Conservation (phyloP, 2,797 vertebrate species). For the Champsocephalus esox region DNA sequence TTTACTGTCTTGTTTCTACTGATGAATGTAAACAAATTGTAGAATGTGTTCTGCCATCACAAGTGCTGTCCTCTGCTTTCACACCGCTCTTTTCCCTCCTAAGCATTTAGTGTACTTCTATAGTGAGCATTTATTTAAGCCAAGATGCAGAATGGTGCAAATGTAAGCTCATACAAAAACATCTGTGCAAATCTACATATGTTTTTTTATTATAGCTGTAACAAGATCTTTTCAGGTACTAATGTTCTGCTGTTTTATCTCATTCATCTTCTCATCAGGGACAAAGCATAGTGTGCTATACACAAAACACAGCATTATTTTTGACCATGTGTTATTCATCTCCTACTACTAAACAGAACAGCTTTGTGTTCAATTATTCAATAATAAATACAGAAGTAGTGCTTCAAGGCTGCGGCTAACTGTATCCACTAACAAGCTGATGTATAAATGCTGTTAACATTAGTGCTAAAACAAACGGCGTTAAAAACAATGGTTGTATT, state of each 20-base stretch:
- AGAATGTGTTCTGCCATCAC: slow-evolving; percentile 65
- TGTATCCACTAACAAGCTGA: neutral
- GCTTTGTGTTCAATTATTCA: slow-evolving; percentile 1
- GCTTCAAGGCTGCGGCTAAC: neutral
- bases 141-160: slow-evolving; percentile 28
- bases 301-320: neutral
- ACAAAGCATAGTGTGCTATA: neutral
- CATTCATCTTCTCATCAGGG: slow-evolving; percentile 12
- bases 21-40: slow-evolving; percentile 66
- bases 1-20: slow-evolving; percentile 49
- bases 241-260: neutral
- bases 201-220: slow-evolving; percentile 23
- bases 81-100: neutral
- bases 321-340: neutral
- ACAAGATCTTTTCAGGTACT: slow-evolving; percentile 31
- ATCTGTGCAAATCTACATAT: neutral
- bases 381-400: neutral
- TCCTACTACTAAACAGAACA: neutral
- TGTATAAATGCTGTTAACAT: neutral
- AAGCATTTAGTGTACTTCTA: slow-evolving; percentile 29
- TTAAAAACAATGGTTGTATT: neutral
- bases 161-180: neutral
- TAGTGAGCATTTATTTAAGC: slow-evolving; percentile 41
- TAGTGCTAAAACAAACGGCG: neutral
- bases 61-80: slow-evolving; percentile 51